These are phyloP conservation scores for Zoanthus sansibaricus DNA, from an alignment of 92 coral and sea anemone genomes.

Conservation along the genomic window DNA sequence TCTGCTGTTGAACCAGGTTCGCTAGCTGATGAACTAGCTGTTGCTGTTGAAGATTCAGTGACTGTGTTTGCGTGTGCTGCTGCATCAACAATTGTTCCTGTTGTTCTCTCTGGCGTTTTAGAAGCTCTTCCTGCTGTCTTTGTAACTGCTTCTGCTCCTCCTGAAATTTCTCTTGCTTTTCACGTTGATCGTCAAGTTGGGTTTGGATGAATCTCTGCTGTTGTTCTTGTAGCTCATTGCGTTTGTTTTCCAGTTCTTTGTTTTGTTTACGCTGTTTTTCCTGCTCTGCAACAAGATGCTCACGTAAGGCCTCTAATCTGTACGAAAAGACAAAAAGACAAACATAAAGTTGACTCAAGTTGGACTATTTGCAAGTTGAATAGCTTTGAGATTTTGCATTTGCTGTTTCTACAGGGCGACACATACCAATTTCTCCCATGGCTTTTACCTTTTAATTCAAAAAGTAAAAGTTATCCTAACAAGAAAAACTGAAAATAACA, in stretches of 20 bases:
- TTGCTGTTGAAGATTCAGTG: conserved; percentile 86
- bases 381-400: too few species aligned
- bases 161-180: conserved; percentile 74
- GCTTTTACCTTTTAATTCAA: too few species aligned
- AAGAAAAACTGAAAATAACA: too few species aligned
- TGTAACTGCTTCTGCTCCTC: conserved; percentile 91
- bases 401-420: too few species aligned
- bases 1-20: conserved; percentile 59
- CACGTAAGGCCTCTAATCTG: conserved; percentile 66
- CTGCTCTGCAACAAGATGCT: conserved; percentile 74
- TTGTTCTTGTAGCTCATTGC: conserved; percentile 61
- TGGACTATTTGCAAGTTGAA: neutral
- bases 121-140: conserved; percentile 88
- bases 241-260: conserved; percentile 71
- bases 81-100: conserved; percentile 93
- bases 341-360: neutral
- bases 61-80: conserved; percentile 83
- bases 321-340: neutral
- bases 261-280: conserved; percentile 72
- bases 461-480: too few species aligned
- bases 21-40: conserved; percentile 81
- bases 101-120: conserved; percentile 85
- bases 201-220: conserved; percentile 64
- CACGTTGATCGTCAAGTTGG: conserved; percentile 79
- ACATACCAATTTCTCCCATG: too few species aligned